Base-by-base conservation (phyloP, 37 sponge, comb jelly and placozoan genomes). In the Ianthella basta region DNA sequence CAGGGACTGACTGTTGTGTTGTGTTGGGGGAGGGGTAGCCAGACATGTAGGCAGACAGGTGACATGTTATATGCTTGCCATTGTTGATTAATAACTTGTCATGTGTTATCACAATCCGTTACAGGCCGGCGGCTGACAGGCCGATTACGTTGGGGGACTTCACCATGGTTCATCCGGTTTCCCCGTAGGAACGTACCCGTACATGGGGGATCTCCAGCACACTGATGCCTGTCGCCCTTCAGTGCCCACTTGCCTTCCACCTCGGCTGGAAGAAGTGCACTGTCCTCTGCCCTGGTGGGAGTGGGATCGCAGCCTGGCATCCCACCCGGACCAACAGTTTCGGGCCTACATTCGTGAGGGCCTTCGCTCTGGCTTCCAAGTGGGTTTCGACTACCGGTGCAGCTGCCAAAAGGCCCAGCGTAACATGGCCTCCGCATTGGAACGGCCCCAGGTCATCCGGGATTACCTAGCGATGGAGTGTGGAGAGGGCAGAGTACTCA, bases 291-390 rank as follows among this genome's bases (percentile, higher is more conserved):
- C 24, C 20, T 25, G 40, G 8, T 55, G 30, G 0, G 24, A 14
- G 37, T 84, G 84, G 84, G 15, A 56, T 3, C n/a, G 30, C 0
- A 38, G 20, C 3, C 63, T 84, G 59, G n/a, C 20, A 3, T 0
- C 23, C 33, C 38, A 72, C 60, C 84, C 74, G 8, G 84, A 73
- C 60, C 73, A 84, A 16, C 24, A 15, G 21, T 56, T 84, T 32
- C 63, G 70, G 37, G 73, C 0, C 39, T 21, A 21, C 56, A 72
- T 84, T 0, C 19, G 41, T 19, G 35, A 29, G 57, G 85, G 85
- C 23, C 30, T 85, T 18, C 32, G 85, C 37, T 73, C 55, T 4
- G 75, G 85, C n/a, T 72, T 85, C 25, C 50, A 74, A 27, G 21
- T 84, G 13, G 74, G 84, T 27, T 73, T 68, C 60, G 38, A 72